Evolutionary conservation across 2,113 vertebrate genomes (phyloP).

Genomic region (Podarcis muralis): DNA sequence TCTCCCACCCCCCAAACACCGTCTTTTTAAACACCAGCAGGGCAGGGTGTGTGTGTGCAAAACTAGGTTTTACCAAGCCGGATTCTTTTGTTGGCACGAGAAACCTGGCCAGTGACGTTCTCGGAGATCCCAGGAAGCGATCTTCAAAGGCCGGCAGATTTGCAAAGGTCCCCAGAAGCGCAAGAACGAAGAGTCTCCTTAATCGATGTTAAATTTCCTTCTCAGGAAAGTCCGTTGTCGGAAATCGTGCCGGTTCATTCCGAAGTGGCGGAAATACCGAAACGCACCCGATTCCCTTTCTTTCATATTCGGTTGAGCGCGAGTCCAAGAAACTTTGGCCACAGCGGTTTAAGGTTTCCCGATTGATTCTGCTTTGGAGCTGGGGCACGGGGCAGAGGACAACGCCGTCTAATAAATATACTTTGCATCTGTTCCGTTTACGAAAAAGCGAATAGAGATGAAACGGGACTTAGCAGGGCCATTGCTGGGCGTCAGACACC

Average conservation of each 20-base stretch:
- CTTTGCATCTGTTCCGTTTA: constrained; percentile 39
- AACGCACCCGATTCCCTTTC: background rate
- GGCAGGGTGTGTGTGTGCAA: background rate
- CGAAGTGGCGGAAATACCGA: background rate
- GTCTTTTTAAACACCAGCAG: too few relatives aligned
- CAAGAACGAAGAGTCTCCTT: background rate
- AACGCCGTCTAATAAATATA: constrained; percentile 46
- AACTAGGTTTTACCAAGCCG: background rate
- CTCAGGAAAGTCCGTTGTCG: background rate
- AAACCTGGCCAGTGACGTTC: too few relatives aligned
- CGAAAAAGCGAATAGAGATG: background rate
- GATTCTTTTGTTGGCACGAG: too few relatives aligned
- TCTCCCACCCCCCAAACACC: too few relatives aligned
- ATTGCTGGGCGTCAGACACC: too few relatives aligned
- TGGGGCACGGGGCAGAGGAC: background rate
- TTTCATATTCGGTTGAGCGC: background rate
- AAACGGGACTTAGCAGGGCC: too few relatives aligned
- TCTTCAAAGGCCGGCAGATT: background rate
- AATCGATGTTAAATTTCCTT: background rate
- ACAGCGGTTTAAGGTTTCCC: background rate
- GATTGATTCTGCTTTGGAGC: background rate
- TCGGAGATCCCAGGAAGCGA: background rate
- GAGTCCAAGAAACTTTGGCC: background rate
- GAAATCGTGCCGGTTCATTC: too few relatives aligned
- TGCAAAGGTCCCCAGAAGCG: background rate